Base-by-base conservation (phyloP, 2,797 vertebrate genomes). In the Podarcis siculus region DNA sequence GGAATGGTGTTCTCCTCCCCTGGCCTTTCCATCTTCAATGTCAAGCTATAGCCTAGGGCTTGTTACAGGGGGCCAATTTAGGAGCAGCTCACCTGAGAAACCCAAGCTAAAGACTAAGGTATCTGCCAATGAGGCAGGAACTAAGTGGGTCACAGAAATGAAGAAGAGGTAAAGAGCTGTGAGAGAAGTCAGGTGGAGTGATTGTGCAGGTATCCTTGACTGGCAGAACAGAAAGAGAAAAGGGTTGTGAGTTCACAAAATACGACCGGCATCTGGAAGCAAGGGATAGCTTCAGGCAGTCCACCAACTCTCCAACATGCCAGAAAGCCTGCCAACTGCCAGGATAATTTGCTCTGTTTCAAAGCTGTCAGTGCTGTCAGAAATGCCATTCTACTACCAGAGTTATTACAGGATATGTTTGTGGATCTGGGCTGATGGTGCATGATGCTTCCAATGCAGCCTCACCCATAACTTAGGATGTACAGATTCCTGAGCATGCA, bases 261-360 rank as follows among this genome's bases (percentile, higher is more conserved):
- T 64, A 0, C 0, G 42, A 32, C 13, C 0, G 1, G 76, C 10
- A 19, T 30, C 5, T 66, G 25, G 27, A 76, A 83, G 75, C n/a
- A 61, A 64, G 19, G 37, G 49, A 3, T 1, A 55, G 35, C 8
- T 58, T 25, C n/a, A 87, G 1, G 64, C 9, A 45, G 64, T 45
- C 39, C 37, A 72, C 7, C 17, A 82, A 87, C 79, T 73, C 23
- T 75, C 37, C 55, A 76, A 67, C n/a, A 77, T 82, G 8, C 19
- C 58, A 76, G 8, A 87, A 87, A 82, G 25, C 15, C 12, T 55
- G 25, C 30, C 27, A 61, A 85, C 23, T 30, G 21, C 49, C 6
- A 9, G 37, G 55, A 73, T 72, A 42, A 81, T 32, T 87, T 64
- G 9, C 32, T 45, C 27, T 61, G 21, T 19, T 42, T 45, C 49